A percentile compares a stretch with the other conserved stretches of the same genome.
Conservation (phyloP, 1,140 invertebrate species). For the Cyclina sinensis region DNA sequence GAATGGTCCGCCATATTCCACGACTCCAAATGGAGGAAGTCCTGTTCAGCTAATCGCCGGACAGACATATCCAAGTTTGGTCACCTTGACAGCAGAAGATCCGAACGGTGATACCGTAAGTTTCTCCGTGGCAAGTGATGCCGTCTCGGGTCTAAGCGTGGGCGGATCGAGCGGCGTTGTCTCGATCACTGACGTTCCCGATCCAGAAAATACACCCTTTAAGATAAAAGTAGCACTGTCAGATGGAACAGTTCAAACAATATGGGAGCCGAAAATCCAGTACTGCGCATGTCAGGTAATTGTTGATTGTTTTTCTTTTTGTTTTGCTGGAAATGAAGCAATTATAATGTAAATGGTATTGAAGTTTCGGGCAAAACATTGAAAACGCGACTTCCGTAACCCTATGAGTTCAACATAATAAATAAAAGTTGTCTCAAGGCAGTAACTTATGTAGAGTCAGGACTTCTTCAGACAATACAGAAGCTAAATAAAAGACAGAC, state of each 20-base stretch:
- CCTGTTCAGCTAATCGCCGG: slow-evolving; percentile 67
- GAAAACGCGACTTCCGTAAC: too few relatives aligned
- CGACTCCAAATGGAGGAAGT: slow-evolving; percentile 51
- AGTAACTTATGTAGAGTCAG: too few relatives aligned
- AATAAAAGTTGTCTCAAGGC: too few relatives aligned
- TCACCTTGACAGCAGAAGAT: slow-evolving; percentile 58
- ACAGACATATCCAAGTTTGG: slow-evolving; percentile 32
- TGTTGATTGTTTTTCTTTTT: too few relatives aligned
- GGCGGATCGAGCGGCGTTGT: slow-evolving; percentile 42
- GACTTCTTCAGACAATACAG: too few relatives aligned
- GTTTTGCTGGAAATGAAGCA: too few relatives aligned
- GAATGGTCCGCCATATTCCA: slow-evolving; percentile 69
- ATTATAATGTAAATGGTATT: too few relatives aligned
- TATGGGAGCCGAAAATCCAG: slow-evolving; percentile 71
- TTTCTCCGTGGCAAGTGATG: slow-evolving; percentile 60
- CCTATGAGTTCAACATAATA: too few relatives aligned
- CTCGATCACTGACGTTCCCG: slow-evolving; percentile 52
- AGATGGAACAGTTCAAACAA: slow-evolving; percentile 66
- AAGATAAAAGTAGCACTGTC: slow-evolving; percentile 53
- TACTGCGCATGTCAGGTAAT: slow-evolving; percentile 75
- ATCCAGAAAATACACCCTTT: slow-evolving; percentile 16
- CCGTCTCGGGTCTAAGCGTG: slow-evolving; percentile 56
- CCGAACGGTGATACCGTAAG: slow-evolving; percentile 70
- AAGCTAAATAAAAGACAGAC: too few relatives aligned
- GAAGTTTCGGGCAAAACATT: too few relatives aligned